Evolutionary conservation across 1,140 invertebrate species (phyloP).

Genomic region (Bombyx mandarina): DNA sequence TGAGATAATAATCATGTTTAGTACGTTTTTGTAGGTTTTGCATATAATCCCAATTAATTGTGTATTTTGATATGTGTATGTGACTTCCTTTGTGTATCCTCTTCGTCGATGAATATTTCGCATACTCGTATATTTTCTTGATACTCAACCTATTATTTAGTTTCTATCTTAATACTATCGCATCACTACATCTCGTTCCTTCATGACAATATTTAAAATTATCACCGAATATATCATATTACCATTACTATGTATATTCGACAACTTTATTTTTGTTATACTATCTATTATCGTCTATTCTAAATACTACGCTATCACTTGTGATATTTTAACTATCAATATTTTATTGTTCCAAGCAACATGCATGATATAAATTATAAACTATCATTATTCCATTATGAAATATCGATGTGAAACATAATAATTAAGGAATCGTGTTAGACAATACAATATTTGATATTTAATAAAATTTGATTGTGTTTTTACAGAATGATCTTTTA

Average conservation of each 20-base stretch:
- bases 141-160: not conserved
- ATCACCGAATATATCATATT: conserved; percentile 12
- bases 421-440: conserved; percentile 69
- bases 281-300: conserved; percentile 6
- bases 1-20: conserved; percentile 62
- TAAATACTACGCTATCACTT: conserved; percentile 1
- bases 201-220: conserved; percentile 55
- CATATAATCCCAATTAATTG: conserved; percentile 47
- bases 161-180: conserved; percentile 6
- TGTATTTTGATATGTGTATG: conserved; percentile 47
- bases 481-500: conserved; percentile 47
- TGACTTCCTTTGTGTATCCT: conserved; percentile 49
- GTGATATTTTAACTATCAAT: conserved; percentile 12
- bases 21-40: conserved; percentile 63
- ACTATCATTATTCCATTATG: conserved; percentile 33
- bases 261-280: too few species aligned
- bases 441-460: conserved; percentile 71
- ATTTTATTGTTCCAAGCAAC: conserved; percentile 18
- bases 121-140: not conserved
- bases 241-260: not conserved
- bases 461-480: conserved; percentile 71
- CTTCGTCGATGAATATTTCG: conserved; percentile 31
- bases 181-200: conserved; percentile 57
- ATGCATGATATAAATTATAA: too few species aligned
- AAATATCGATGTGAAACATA: conserved; percentile 66